Percentiles rank a stretch among this genome's conserved stretches.
Evolutionary conservation across 2,888 invertebrate species (phyloP).

Genomic region (Epistrophella euchroma): DNA sequence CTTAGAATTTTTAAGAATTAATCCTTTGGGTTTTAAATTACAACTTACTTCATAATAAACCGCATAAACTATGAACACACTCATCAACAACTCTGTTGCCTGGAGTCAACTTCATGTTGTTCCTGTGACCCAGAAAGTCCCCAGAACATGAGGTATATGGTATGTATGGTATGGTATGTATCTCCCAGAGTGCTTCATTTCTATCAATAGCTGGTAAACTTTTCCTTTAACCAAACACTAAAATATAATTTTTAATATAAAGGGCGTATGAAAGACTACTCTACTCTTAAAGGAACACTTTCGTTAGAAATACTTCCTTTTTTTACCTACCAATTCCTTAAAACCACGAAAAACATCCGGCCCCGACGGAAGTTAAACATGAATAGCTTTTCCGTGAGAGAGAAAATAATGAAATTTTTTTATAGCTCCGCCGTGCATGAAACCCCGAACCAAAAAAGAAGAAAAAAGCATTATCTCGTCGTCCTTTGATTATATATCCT

Average conservation of each 20-base stretch:
- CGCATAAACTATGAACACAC: conserved; percentile 3
- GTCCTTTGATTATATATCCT: conserved; percentile 31
- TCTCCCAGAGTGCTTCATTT: background rate
- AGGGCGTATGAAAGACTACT: background rate
- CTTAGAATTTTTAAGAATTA: background rate
- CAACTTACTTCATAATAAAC: background rate
- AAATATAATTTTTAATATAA: background rate
- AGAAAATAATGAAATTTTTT: conserved; percentile 18
- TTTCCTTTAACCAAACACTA: background rate
- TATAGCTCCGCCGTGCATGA: conserved; percentile 25
- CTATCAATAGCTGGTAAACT: conserved; percentile 2
- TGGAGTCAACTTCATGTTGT: background rate
- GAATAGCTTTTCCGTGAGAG: conserved; percentile 19
- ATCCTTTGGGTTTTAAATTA: background rate
- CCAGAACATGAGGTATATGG: background rate
- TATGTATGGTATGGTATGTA: no score
- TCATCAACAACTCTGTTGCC: background rate
- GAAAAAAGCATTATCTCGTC: background rate
- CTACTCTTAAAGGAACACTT: conserved; percentile 8
- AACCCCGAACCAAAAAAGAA: background rate
- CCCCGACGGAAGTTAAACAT: conserved; percentile 18
- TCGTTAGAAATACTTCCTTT: conserved; percentile 11
- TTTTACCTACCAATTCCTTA: conserved; percentile 8
- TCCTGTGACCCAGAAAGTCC: background rate
- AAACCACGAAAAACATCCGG: conserved; percentile 38